Evolutionary conservation across 2,113 vertebrate species (phyloP).

Genomic region (Hydropotes inermis): DNA sequence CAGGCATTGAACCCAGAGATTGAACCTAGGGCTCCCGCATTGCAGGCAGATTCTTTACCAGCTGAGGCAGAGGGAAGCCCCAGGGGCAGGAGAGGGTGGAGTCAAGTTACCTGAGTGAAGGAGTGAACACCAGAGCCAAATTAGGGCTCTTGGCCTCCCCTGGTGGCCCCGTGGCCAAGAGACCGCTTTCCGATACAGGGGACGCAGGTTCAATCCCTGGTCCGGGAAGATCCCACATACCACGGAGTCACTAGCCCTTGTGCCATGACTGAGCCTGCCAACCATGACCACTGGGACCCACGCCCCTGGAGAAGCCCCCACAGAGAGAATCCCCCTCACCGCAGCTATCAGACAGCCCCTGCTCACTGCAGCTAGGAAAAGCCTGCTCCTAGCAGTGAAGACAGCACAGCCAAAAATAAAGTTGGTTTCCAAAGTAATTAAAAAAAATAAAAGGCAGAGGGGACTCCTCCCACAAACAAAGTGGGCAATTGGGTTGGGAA

Average conservation of each 20-base stretch:
- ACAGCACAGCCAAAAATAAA: background rate
- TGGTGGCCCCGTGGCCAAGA: background rate
- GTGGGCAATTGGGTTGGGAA: too few species aligned
- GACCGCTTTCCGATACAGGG: background rate
- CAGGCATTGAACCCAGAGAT: background rate
- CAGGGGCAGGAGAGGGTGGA: too few species aligned
- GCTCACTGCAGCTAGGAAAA: background rate
- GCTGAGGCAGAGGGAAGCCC: background rate
- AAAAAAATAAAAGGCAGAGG: background rate
- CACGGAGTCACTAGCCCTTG: background rate
- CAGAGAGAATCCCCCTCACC: background rate
- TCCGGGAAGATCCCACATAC: background rate
- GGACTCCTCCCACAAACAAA: too few species aligned
- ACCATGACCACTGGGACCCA: rapidly evolving
- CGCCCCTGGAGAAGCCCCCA: background rate
- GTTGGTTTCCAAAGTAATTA: background rate
- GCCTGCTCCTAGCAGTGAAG: background rate
- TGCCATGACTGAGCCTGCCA: background rate
- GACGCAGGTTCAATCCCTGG: background rate
- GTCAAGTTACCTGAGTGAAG: background rate
- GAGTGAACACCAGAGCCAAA: background rate
- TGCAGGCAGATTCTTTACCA: background rate
- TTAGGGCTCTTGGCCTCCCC: background rate
- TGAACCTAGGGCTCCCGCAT: background rate
- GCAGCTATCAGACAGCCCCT: background rate